phyloP scores from a whole-genome alignment of 2,797 vertebrate species.

The Sebastolobus alascanus region DNA sequence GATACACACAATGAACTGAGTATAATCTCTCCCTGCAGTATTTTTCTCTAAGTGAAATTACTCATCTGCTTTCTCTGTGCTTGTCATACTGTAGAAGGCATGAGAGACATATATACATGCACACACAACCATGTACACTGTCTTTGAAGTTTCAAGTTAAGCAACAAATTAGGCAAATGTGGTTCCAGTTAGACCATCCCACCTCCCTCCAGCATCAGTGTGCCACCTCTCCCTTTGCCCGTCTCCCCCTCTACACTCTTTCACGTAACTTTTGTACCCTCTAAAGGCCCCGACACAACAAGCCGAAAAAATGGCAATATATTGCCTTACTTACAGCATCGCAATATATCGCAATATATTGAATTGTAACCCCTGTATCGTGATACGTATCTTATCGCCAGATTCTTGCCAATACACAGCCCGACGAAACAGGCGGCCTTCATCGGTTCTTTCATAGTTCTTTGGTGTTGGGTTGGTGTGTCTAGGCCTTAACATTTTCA shows the following conservation, averaged over 20 bases:
- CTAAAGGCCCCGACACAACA: too few relatives aligned
- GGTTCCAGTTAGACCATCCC: not conserved
- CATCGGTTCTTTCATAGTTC: too few relatives aligned
- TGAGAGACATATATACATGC: not conserved
- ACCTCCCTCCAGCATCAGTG: not conserved
- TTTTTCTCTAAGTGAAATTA: conserved; percentile 23
- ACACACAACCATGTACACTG: not conserved
- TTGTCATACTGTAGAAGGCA: conserved; percentile 8
- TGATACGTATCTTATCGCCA: too few relatives aligned
- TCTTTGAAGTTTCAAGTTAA: conserved; percentile 32
- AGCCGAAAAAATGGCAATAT: too few relatives aligned
- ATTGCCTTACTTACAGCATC: too few relatives aligned
- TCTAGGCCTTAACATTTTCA: not conserved
- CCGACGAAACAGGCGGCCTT: too few relatives aligned
- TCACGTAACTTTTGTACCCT: too few relatives aligned
- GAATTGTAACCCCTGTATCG: too few relatives aligned
- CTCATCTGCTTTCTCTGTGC: conserved; percentile 11
- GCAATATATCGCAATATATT: too few relatives aligned
- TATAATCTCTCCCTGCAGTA: conserved; percentile 22
- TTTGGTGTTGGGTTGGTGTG: too few relatives aligned
- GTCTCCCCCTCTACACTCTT: not conserved
- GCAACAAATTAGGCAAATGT: conserved; percentile 23
- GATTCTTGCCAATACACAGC: too few relatives aligned
- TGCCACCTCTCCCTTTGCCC: not conserved
- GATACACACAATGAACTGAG: not conserved